Evolutionary conservation across 2,113 vertebrate species (phyloP).

Genomic region (Caracal caracal): DNA sequence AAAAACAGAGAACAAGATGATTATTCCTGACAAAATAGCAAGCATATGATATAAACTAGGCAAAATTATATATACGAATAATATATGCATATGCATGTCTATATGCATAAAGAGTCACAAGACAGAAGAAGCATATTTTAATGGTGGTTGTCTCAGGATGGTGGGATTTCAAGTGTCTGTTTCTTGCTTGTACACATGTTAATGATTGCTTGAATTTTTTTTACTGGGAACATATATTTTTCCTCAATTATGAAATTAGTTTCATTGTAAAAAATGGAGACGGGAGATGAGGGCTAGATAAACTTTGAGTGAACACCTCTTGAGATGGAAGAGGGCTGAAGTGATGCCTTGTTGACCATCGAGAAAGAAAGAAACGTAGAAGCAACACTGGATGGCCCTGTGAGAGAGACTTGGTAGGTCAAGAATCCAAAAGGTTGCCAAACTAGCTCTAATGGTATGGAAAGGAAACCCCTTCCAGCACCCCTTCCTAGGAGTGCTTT

Average conservation of each 20-base stretch:
- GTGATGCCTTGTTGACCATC: neutral
- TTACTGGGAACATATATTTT: neutral
- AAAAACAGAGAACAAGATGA: neutral
- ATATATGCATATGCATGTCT: neutral
- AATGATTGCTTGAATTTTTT: neutral
- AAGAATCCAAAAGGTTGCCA: neutral
- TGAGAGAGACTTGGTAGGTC: neutral
- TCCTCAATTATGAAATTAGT: neutral
- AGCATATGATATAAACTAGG: neutral
- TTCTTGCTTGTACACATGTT: neutral
- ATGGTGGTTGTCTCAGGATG: neutral
- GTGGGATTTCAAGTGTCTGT: neutral
- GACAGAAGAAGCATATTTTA: neutral
- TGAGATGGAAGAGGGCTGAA: neutral
- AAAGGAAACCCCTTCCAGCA: neutral
- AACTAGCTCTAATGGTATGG: neutral
- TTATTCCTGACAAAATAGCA: neutral
- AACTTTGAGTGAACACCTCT: neutral
- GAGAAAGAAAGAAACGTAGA: neutral
- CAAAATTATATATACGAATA: neutral
- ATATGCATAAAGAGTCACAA: neutral
- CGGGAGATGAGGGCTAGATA: neutral
- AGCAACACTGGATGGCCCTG: neutral
- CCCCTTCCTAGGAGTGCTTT: neutral
- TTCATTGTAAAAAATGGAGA: neutral